phyloP scores from a whole-genome alignment of 2,797 vertebrate species.

The Muscicapa comitata region DNA sequence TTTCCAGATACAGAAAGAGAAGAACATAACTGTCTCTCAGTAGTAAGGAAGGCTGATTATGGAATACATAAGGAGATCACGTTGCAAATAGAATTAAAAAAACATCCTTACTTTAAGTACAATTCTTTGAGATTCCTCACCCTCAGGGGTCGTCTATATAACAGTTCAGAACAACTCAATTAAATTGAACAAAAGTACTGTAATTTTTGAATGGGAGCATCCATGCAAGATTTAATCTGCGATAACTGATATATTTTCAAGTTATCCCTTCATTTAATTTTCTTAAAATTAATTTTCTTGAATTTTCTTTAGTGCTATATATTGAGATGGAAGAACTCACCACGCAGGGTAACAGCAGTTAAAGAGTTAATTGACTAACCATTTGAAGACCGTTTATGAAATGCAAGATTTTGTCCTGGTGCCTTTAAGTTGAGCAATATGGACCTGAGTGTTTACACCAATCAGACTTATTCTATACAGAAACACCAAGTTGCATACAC shows the following conservation, averaged over 20 bases:
- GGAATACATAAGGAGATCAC: constrained; percentile 26
- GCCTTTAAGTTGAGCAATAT: background rate
- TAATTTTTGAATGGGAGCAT: background rate
- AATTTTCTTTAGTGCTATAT: background rate
- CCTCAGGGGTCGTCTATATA: background rate
- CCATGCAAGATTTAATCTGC: background rate
- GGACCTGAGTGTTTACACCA: background rate
- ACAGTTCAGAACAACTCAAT: background rate
- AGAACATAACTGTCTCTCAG: constrained; percentile 56
- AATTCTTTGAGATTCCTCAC: background rate
- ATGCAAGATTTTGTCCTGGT: background rate
- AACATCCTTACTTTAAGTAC: background rate
- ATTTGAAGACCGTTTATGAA: background rate
- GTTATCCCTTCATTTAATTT: background rate
- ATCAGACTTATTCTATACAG: background rate
- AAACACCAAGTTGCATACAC: background rate
- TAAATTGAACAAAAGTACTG: background rate
- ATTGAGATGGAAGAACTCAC: background rate
- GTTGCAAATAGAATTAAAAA: background rate
- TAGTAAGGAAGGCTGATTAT: constrained; percentile 13
- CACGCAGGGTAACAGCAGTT: background rate
- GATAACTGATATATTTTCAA: background rate
- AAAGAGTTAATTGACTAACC: background rate
- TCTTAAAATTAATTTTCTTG: background rate
- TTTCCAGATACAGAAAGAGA: constrained; percentile 62